Base-by-base conservation (phyloP, 2,113 vertebrate genomes). In the Seriola rivoliana region DNA sequence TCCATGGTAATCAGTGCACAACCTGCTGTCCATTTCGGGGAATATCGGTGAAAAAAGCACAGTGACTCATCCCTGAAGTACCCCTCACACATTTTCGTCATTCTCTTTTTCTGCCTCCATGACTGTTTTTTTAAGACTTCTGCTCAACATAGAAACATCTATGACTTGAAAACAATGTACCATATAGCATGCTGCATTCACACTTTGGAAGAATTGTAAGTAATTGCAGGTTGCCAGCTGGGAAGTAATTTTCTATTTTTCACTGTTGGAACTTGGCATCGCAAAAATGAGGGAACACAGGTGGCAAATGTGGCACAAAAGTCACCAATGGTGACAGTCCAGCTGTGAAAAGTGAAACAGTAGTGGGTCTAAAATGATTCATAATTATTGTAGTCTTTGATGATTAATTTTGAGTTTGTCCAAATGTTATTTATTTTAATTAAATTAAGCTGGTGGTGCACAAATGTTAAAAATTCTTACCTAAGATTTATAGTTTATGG, bases 1-100 rank as follows among this genome's bases (percentile, higher is more conserved):
- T 84, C 73, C 36, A 54, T 67, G 63, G 76, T 84, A 84, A 89
- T 89, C 81, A 72, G 68, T 63, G 58, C 72, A 80, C 69, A 82
- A 59, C 78, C 87, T 83, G 69, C 76, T 70, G 85, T 86, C 82
- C 76, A 77, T 85, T 76, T 87, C 23, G 0, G 44, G 65, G 72
- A 78, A 40, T 32, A 78, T 50, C 76, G 16, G 42, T 7, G 34
- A 70, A 55, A 70, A 55, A 19, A 17, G 32, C 14, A 5, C 21
- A 14, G 38, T 88, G 88, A 89, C 46, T 81, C 80, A 76, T 74
- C 62, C 25, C 60, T 60, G 34, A 68, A 74, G 71, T 36, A 67
- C 74, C 60, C 78, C 25, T 70, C 59, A 57, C 73, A 60, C 12
- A 63, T 70, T 71, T 55, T 19, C 76, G 34, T n/a, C 8, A 19